These are phyloP conservation scores for Agrotis clavis DNA, from an alignment of 2,888 invertebrate genomes.

Conservation along the genomic window DNA sequence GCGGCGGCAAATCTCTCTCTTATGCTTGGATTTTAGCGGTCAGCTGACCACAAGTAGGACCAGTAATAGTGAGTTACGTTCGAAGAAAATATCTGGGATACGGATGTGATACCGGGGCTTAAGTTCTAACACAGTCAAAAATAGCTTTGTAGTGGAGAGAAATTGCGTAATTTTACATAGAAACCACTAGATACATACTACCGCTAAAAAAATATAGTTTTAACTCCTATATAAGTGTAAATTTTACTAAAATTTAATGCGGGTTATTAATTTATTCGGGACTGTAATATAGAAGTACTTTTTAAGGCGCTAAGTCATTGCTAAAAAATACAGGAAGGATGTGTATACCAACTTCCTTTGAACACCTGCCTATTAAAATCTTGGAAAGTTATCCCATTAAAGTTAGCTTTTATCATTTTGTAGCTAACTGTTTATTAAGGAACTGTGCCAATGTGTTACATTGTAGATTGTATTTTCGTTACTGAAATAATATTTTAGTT, in stretches of 20 bases:
- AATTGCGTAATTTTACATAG: no score
- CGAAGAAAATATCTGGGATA: neutral
- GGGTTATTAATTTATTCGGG: no score
- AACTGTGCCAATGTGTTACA: constrained; percentile 37
- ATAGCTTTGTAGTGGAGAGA: no score
- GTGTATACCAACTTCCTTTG: neutral
- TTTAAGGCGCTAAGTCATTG: neutral
- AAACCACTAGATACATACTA: no score
- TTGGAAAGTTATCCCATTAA: constrained; percentile 31
- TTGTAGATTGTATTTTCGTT: constrained; percentile 33
- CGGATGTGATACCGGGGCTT: neutral
- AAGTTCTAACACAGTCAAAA: no score
- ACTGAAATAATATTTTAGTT: constrained; percentile 37
- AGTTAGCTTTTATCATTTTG: constrained; percentile 41
- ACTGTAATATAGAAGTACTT: neutral
- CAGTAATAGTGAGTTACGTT: constrained; percentile 12
- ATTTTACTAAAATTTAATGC: no score
- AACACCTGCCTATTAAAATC: constrained; percentile 36
- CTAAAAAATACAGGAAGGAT: neutral
- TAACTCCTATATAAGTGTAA: no score
- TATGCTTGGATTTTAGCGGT: constrained; percentile 29
- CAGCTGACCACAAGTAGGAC: constrained; percentile 26
- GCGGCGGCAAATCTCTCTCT: constrained; percentile 54
- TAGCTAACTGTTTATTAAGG: constrained; percentile 37
- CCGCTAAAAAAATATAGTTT: no score